phyloP scores from a whole-genome alignment of 2,113 vertebrate genomes.

The Embiotoca jacksoni region DNA sequence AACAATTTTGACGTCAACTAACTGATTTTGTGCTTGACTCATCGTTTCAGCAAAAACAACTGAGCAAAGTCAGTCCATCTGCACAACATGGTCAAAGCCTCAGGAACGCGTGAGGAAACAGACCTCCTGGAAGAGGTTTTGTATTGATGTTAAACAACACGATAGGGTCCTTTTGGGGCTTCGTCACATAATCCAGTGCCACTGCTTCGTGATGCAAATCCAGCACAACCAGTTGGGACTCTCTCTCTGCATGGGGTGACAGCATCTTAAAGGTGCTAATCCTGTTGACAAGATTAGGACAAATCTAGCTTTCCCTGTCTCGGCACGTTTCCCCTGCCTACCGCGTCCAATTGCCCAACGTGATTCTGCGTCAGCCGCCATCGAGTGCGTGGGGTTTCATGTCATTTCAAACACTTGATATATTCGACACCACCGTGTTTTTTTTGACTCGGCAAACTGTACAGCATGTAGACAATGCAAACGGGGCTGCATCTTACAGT shows the following conservation, averaged over 20 bases:
- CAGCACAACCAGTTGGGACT: slow-evolving; percentile 8
- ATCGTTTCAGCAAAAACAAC: too few species aligned
- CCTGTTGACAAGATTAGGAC: slow-evolving; percentile 74
- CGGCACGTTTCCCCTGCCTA: slow-evolving; percentile 43
- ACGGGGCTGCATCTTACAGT: not conserved
- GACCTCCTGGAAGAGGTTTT: too few species aligned
- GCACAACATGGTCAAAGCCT: too few species aligned
- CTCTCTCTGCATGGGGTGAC: slow-evolving; percentile 25
- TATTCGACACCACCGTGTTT: not conserved
- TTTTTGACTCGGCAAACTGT: too few species aligned
- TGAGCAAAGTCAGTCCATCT: too few species aligned
- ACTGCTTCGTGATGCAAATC: not conserved
- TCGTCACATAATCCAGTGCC: not conserved
- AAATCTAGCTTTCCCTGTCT: slow-evolving; percentile 64
- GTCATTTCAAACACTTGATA: not conserved
- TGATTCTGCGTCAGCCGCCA: slow-evolving; percentile 11
- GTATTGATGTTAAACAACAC: too few species aligned
- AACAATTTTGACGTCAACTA: not conserved
- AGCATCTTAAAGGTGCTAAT: slow-evolving; percentile 69
- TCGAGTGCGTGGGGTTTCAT: not conserved
- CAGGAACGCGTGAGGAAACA: too few species aligned
- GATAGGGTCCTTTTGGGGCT: not conserved
- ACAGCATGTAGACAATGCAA: not conserved
- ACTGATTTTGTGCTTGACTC: too few species aligned
- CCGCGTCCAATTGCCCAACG: slow-evolving; percentile 35